Evolutionary conservation across 2,797 vertebrate species (phyloP), one percentile per base, ranked within the genome.

Genomic region (Clarias pachynema): DNA sequence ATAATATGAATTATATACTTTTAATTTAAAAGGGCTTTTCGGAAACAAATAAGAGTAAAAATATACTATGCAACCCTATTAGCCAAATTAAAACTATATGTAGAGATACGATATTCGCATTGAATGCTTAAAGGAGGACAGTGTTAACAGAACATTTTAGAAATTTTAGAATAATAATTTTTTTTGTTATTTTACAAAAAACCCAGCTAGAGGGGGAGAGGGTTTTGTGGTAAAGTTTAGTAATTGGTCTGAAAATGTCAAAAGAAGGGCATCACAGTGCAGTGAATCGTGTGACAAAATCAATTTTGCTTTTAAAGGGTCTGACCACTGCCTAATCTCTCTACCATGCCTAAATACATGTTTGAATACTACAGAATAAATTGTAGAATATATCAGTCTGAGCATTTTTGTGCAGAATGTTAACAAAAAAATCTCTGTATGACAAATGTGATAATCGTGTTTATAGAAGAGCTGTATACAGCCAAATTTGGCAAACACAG

Each of bases 11-110:
- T 79, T 1, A 60, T 26, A 37, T 37, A 37, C 4, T 77, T 31
- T 60, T 83, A 7, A 66, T 81, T 79, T 34, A 60, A 82, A 87
- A 89, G 86, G 88, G 82, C 82, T 89, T 86, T 82, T 79, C 57
- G 29, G 53, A 77, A 53, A 77, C 40, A 65, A 53, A 26, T 75
- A 72, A 78, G 14, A 69, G 34, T 34, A 29, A 81, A 26, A 34
- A 79, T 31, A n/a, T 49, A 57, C 34, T 72, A 72, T 62, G 12
- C 24, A 63, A 79, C 40, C 37, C 24, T 59, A 63, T 40, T 79
- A 40, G 22, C 34, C 59, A 63, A 31, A 86, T 62, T 31, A 80
- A 5, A 60, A 70, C 49, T 14, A 24, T 78, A 37, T n/a, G 22
- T 60, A 26, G 16, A n/a, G 24, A 4, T 44, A 37, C 6, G 49